phyloP scores from a whole-genome alignment of 2,888 invertebrate genomes.

The Mylabris sibirica region DNA sequence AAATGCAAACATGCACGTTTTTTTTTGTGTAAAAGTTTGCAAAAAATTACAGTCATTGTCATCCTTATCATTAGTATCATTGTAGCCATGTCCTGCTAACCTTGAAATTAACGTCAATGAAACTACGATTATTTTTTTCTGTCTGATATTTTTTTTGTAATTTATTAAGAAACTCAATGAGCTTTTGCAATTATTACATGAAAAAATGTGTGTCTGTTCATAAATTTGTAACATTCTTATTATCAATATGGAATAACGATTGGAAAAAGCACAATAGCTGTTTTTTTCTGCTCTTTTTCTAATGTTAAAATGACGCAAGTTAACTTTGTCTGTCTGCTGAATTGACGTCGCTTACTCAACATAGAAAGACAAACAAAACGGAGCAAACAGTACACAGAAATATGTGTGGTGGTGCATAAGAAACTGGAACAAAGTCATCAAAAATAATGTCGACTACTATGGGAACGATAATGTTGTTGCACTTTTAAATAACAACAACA shows the following conservation, averaged over 20 bases:
- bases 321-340: constrained; percentile 15
- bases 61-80: background rate
- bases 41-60: constrained; percentile 9
- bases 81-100: constrained; percentile 8
- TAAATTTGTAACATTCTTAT: background rate
- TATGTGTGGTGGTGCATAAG: background rate
- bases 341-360: constrained; percentile 18
- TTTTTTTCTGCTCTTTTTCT: background rate
- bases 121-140: background rate
- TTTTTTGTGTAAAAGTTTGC: background rate
- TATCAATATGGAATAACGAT: background rate
- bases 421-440: constrained; percentile 16
- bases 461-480: constrained; percentile 15
- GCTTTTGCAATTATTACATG: background rate
- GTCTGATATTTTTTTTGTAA: background rate
- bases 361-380: constrained; percentile 13
- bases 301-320: constrained; percentile 11
- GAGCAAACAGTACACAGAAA: background rate
- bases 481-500: background rate
- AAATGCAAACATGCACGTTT: background rate
- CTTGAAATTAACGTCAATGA: background rate
- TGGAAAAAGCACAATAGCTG: constrained; percentile 3
- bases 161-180: background rate
- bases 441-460: constrained; percentile 19
- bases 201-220: background rate